Evolutionary conservation across 2,797 vertebrate species (phyloP), one percentile per base, ranked within the genome.

Genomic region (Oreochromis grahami): DNA sequence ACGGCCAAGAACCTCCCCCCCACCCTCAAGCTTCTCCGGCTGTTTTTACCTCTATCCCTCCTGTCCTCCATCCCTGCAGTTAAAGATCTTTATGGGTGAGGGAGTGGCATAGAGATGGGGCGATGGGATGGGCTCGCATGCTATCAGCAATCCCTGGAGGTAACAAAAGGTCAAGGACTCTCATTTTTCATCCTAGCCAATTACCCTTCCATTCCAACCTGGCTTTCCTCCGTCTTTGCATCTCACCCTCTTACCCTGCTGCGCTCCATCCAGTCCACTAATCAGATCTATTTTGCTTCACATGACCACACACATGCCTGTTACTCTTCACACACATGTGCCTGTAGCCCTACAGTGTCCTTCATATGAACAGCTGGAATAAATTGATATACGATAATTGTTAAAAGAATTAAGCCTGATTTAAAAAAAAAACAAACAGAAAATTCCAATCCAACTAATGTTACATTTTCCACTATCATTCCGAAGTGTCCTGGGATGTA

Each of bases 111-210:
- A 10, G 65, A 88, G 87, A 83, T 8, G 81, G 86, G 86, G 38
- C 24, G 78, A 90, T 86, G 90, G 91, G 93, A 92, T 91, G 89
- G 84, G 85, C 89, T 92, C 89, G 93, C 87, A 82, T 88, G 84
- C 92, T 94, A 92, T 95, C 94, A 94, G 87, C 92, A 88, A 76
- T 94, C 94, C 91, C 93, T 87, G 77, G 92, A 93, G 94, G 93
- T 92, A 94, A 94, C 84, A 89, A 89, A 93, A 92, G 96, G 95
- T 96, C 95, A 96, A 96, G 96, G 96, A 96, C 92, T 95, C 94
- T 92, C 94, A 95, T 96, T 96, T 96, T 95, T 96, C 95, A 96
- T 95, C 91, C 77, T 87, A 91, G 87, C 87, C 94, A 95, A 95
- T 96, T 95, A 95, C 89, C 89, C 89, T 90, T 80, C 84, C 80